phyloP scores from a whole-genome alignment of 2,797 vertebrate genomes.

The Avahi laniger region DNA sequence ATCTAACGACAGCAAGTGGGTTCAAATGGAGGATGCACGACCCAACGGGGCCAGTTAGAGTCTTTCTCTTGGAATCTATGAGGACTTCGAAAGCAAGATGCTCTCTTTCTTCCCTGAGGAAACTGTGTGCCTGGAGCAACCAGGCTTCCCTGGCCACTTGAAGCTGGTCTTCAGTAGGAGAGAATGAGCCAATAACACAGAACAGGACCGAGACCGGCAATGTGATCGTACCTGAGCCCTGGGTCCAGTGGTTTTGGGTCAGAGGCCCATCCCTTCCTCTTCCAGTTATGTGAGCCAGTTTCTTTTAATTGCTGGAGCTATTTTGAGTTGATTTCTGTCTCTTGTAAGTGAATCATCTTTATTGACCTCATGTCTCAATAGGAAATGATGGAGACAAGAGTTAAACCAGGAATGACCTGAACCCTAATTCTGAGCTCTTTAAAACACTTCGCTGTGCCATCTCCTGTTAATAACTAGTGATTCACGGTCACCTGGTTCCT shows the following conservation, averaged over 20 bases:
- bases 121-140: background rate
- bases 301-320: background rate
- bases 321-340: conserved; percentile 26
- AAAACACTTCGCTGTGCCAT: background rate
- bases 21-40: background rate
- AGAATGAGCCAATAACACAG: background rate
- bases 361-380: background rate
- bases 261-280: background rate
- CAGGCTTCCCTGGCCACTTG: background rate
- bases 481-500: background rate
- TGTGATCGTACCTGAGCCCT: background rate
- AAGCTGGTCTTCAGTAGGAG: background rate
- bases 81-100: background rate
- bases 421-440: background rate
- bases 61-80: background rate
- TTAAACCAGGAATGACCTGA: background rate
- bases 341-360: background rate
- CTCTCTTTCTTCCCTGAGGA: background rate
- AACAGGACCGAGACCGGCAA: background rate
- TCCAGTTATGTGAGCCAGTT: background rate
- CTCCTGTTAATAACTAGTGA: background rate
- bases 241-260: background rate
- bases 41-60: background rate
- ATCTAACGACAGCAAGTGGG: background rate
- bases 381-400: background rate